Base-by-base conservation (phyloP, 2,113 vertebrate species). In the Bufo gargarizans region DNA sequence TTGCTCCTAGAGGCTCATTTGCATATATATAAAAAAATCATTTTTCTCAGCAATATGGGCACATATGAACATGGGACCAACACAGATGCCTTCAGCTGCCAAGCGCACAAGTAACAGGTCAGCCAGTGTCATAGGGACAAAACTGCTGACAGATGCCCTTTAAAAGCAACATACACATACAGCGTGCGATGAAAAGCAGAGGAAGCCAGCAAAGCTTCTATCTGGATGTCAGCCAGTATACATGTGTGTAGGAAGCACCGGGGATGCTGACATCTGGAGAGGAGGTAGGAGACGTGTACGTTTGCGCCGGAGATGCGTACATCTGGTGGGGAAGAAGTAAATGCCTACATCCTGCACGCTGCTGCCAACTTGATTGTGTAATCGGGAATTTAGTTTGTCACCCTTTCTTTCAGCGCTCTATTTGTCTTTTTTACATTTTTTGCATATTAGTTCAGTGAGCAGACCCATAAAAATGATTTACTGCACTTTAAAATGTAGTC, bases 171-270 rank as follows among this genome's bases (percentile, higher is more conserved):
- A 0, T 58, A 58, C 33, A 53, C 53, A 53, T 9, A 53, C 9
- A 6, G 5, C 2, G 1, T 4, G 43, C 50, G 72, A 76, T 49
- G 17, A 50, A 76, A 49, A 50, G 6, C 72, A 50, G 47, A 76
- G 72, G 17, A 3, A 76, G 47, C 72, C 17, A 76, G 72, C 17
- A 3, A 19, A 76, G 14, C 72, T 50, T 50, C 45, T 14, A 19
- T 50, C 72, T 76, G 72, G 72, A 76, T 10, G 6, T 8, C 45
- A 10, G 72, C 72, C 72, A 76, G 50, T 8, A 9, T 16, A 33
- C 77, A 78, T 55, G 50, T 76, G 77, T 43, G 77, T 13, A 79
- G 77, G 53, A 58, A 43, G 77, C 72, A 76, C 20, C 77, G 22
- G 77, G 58, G 55, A 55, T 11, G 19, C 77, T 55, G 50, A 80